Base-by-base conservation (phyloP, 2,113 vertebrate genomes). In the Shinisaurus crocodilurus region DNA sequence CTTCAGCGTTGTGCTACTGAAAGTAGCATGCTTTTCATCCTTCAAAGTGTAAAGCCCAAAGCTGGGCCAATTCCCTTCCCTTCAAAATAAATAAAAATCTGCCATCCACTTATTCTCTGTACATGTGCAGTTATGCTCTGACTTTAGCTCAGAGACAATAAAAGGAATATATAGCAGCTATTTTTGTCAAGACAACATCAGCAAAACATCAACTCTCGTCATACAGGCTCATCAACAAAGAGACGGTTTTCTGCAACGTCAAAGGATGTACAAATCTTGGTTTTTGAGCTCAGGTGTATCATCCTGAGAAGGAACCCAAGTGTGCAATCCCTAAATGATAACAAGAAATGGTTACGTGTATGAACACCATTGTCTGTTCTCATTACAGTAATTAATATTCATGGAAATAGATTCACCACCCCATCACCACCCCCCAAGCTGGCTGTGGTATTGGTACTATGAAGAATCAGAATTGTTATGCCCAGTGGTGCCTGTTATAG, bases 171-270 rank as follows among this genome's bases (percentile, higher is more conserved):
- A 20, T 91, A 92, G 76, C 45, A 93, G 75, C 93, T 90, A 88
- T 65, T 88, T 89, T 92, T 92, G 72, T 88, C 23, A 91, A 95
- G 84, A 89, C 82, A 94, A 92, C 95, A 89, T 12, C 85, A 92
- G 76, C 86, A 94, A 88, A 92, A 95, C 90, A 92, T 83, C 79
- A 95, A 92, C 92, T 92, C 74, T 82, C 90, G 89, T 81, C 90
- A 84, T n/a, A 88, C 50, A 90, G 57, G 50, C 48, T 93, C 3
- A 0, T 82, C 92, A 90, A 90, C 48, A 74, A 92, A 79, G 48
- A 92, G n/a, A 70, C 89, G 72, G 57, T 57, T n/a, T 88, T 93
- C 63, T 90, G 63, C 89, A 77, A 92, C 84, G 90, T 89, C 89
- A 93, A 94, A 95, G 87, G 45, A 86, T 93, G 90, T 89, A 84